These are phyloP conservation scores for Sinosuthora webbiana DNA, from an alignment of 2,113 vertebrate genomes.

Conservation along the genomic window DNA sequence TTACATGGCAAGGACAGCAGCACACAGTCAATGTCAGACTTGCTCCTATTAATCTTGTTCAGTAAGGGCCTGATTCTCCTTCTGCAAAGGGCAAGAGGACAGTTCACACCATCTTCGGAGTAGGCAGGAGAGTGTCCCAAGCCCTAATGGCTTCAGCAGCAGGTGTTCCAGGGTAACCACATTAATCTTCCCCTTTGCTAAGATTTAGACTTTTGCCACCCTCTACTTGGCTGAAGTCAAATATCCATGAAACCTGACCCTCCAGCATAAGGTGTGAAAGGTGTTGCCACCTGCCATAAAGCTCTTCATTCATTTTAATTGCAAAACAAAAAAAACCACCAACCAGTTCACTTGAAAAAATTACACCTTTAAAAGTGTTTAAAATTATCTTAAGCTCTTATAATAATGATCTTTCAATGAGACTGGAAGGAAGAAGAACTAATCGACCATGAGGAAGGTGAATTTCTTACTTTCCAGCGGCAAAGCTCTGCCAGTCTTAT, in stretches of 20 bases:
- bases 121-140: neutral
- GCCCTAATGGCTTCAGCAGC: neutral
- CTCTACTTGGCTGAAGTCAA: slow-evolving; percentile 2
- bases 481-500: neutral
- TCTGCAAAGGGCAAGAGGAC: neutral
- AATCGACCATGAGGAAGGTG: neutral
- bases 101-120: neutral
- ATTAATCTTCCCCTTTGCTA: slow-evolving; percentile 55
- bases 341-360: neutral
- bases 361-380: neutral
- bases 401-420: neutral
- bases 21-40: slow-evolving; percentile 7
- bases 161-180: slow-evolving; percentile 19
- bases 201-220: slow-evolving; percentile 40
- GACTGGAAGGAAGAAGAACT: neutral
- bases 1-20: slow-evolving; percentile 29
- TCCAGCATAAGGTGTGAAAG: slow-evolving; percentile 7
- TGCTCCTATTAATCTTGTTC: slow-evolving; percentile 39
- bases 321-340: neutral
- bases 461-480: neutral
- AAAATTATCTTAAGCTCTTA: neutral
- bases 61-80: neutral
- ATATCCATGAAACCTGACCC: neutral
- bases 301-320: neutral
- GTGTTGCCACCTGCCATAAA: neutral